A percentile compares a stretch with the other conserved stretches of the same genome.
phyloP scores from a whole-genome alignment of 2,113 vertebrate species.

The Boleophthalmus pectinirostris region DNA sequence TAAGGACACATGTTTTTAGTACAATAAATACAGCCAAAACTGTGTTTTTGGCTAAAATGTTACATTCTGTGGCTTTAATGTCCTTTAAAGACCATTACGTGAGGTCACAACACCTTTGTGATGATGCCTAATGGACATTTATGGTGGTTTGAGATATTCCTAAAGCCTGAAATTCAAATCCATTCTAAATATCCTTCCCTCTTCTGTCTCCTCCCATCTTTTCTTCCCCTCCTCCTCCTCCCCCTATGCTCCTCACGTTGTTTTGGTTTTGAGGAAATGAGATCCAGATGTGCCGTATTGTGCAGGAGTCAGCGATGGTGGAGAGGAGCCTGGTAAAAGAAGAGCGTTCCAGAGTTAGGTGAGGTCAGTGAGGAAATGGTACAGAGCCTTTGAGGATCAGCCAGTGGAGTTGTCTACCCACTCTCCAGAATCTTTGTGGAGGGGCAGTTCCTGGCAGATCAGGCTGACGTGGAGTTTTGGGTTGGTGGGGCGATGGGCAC shows the following conservation, averaged over 20 bases:
- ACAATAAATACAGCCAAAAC: no score
- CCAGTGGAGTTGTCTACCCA: slow-evolving; percentile 32
- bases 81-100: background rate
- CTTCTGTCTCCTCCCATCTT: slow-evolving; percentile 11
- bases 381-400: slow-evolving; percentile 49
- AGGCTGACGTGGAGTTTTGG: slow-evolving; percentile 18
- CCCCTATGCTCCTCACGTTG: slow-evolving; percentile 62
- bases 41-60: no score
- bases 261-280: slow-evolving; percentile 78
- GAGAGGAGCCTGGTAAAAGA: slow-evolving; percentile 2
- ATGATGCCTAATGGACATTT: background rate
- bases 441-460: slow-evolving; percentile 45
- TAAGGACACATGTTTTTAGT: no score
- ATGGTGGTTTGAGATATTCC: background rate
- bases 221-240: slow-evolving; percentile 11
- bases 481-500: slow-evolving; percentile 13
- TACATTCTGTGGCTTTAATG: no score
- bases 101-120: background rate
- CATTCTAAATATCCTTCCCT: slow-evolving; percentile 36
- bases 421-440: slow-evolving; percentile 24
- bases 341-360: slow-evolving; percentile 22
- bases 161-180: slow-evolving; percentile 19
- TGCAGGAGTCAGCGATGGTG: slow-evolving; percentile 60
- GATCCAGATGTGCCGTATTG: slow-evolving; percentile 81
- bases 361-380: slow-evolving; percentile 46